These are phyloP conservation scores for Passer domesticus DNA, from an alignment of 2,113 vertebrate genomes.

Conservation along the genomic window DNA sequence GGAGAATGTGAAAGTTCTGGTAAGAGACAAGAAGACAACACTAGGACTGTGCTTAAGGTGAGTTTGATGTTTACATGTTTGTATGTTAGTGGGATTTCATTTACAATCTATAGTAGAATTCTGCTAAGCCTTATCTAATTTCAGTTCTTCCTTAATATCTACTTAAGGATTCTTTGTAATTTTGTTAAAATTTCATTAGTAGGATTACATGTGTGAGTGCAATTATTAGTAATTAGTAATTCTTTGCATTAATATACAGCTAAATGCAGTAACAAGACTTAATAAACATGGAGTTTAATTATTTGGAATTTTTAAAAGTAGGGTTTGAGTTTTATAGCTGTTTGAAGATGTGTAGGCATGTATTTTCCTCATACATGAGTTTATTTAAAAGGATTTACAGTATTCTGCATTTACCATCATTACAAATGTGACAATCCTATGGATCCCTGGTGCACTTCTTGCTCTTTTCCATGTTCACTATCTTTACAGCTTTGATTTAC, in stretches of 20 bases:
- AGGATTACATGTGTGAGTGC: background rate
- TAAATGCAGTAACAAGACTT: background rate
- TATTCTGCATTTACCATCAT: background rate
- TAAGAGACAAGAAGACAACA: background rate
- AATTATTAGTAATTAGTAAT: background rate
- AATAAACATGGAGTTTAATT: background rate
- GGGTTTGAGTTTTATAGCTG: background rate
- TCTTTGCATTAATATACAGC: background rate
- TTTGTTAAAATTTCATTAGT: background rate
- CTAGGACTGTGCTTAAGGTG: background rate
- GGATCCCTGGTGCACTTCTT: background rate
- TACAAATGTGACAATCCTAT: background rate
- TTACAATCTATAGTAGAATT: background rate
- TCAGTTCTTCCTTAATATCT: background rate
- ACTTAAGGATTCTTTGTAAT: background rate
- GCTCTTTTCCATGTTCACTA: accelerated
- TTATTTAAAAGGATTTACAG: background rate
- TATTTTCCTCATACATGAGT: background rate
- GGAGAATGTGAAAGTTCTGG: background rate
- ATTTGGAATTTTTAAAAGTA: background rate
- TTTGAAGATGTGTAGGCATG: background rate
- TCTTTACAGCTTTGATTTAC: background rate
- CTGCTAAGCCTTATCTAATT: background rate
- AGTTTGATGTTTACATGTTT: background rate
- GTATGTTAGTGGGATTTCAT: background rate